Evolutionary conservation across 2,113 vertebrate species (phyloP).

Genomic region (Centropus unirufus): DNA sequence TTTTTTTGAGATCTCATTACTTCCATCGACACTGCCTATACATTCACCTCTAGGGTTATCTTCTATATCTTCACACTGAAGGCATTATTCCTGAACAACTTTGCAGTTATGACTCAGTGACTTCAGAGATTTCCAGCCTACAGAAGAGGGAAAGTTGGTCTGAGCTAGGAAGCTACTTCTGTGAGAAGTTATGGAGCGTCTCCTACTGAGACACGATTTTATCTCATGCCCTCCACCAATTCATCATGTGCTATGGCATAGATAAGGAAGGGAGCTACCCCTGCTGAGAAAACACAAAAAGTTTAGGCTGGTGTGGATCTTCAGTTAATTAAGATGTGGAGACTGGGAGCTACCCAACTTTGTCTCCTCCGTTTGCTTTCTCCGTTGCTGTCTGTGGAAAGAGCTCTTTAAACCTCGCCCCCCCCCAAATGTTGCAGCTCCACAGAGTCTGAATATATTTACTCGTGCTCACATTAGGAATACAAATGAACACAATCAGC

Average conservation of each 20-base stretch:
- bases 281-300: not conserved
- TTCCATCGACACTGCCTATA: not conserved
- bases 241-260: not conserved
- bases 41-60: not conserved
- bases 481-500: not conserved
- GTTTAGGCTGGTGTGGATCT: not conserved
- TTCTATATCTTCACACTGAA: not conserved
- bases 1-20: not conserved
- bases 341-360: not conserved
- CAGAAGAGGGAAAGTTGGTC: not conserved
- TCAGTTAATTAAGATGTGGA: not conserved
- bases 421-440: not conserved
- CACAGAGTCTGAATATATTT: not conserved
- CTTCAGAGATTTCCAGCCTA: constrained; percentile 1
- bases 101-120: not conserved
- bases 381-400: not conserved
- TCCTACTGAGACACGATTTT: not conserved
- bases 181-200: not conserved
- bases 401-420: not conserved
- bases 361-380: not conserved
- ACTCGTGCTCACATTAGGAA: not conserved
- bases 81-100: not conserved
- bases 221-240: not conserved
- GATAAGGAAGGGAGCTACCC: not conserved
- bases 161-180: not conserved